Conservation (phyloP, 1,140 invertebrate species). For the Apis cerana region DNA sequence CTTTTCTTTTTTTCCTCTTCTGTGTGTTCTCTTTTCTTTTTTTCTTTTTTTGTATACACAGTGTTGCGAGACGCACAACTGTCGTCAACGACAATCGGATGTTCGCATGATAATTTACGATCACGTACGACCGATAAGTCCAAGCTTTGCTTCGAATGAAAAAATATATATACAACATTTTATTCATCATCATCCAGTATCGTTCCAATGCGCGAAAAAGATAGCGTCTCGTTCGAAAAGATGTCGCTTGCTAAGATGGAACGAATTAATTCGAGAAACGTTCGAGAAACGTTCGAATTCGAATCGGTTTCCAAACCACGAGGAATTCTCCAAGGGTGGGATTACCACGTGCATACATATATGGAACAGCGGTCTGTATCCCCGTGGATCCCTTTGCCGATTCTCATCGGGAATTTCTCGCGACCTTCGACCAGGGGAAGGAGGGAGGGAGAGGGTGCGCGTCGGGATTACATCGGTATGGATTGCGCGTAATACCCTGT, state of each 20-base stretch:
- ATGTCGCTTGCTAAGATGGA: background rate
- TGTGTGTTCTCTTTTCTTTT: too few species aligned
- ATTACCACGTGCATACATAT: conserved; percentile 37
- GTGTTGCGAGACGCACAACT: too few species aligned
- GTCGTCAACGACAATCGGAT: background rate
- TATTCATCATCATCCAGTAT: too few species aligned
- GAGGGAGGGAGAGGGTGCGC: background rate
- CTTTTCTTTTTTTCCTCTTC: background rate
- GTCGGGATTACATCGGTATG: conserved; percentile 45
- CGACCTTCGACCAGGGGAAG: conserved; percentile 18
- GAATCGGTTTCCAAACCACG: background rate
- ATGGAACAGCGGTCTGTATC: conserved; percentile 34
- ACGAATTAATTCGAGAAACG: conserved; percentile 24
- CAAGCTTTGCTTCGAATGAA: too few species aligned
- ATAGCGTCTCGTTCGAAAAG: background rate
- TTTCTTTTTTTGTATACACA: background rate
- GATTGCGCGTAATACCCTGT: conserved; percentile 47
- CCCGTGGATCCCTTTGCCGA: conserved; percentile 34
- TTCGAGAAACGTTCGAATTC: background rate
- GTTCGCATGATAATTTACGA: too few species aligned
- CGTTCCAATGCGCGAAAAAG: too few species aligned
- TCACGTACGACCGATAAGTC: too few species aligned
- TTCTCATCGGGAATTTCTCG: conserved; percentile 46
- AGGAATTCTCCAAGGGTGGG: conserved; percentile 19
- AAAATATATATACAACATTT: too few species aligned